Evolutionary conservation across 30 jellyfish, hydroid and myxozoan species (phyloP).

Genomic region (Aurelia aurita): DNA sequence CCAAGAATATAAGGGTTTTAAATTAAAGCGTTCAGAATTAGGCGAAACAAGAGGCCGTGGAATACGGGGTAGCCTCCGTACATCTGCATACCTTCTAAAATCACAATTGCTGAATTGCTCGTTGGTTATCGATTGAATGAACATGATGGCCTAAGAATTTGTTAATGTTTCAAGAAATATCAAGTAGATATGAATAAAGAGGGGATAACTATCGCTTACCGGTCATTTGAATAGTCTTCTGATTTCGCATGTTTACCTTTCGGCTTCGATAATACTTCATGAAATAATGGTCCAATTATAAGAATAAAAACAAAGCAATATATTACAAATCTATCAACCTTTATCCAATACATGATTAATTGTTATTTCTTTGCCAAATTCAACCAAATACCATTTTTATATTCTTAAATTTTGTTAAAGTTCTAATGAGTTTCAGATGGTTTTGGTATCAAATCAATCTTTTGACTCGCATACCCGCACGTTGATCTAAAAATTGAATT

Average conservation of each 20-base stretch:
- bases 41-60: no score
- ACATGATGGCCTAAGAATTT: not conserved
- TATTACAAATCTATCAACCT: not conserved
- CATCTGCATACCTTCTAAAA: not conserved
- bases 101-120: not conserved
- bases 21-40: no score
- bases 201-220: slow-evolving; percentile 2
- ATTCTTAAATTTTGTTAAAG: not conserved
- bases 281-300: slow-evolving; percentile 15
- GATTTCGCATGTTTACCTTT: slow-evolving; percentile 33
- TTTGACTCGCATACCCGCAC: slow-evolving; percentile 11
- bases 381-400: not conserved
- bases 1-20: no score
- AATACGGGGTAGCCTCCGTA: no score
- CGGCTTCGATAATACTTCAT: slow-evolving; percentile 32
- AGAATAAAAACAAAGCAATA: slow-evolving; percentile 3
- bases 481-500: slow-evolving; percentile 14
- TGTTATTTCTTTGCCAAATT: not conserved
- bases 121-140: not conserved
- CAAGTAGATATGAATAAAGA: not conserved
- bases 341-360: not conserved
- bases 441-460: not conserved
- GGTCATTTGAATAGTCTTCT: slow-evolving; percentile 9
- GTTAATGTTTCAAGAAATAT: not conserved
- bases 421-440: not conserved